Evolutionary conservation across 2,113 vertebrate genomes (phyloP).

Genomic region (Ailuropoda melanoleuca): DNA sequence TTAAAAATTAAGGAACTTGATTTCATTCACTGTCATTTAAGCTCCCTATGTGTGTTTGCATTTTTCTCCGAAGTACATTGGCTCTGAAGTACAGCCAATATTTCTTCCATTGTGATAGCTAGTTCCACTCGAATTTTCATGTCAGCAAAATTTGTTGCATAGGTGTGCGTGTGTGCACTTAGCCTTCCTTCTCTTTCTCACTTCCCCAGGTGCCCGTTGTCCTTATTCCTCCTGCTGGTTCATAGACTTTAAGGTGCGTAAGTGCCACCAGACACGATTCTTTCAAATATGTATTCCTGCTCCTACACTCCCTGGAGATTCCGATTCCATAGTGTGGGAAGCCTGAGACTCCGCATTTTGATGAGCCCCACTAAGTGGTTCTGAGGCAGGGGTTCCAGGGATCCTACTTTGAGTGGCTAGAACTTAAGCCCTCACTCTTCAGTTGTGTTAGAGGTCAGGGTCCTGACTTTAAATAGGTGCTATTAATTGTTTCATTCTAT

Average conservation of each 20-base stretch:
- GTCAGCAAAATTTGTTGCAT: not conserved
- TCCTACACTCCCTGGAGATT: not conserved
- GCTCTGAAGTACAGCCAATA: not conserved
- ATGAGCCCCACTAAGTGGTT: not conserved
- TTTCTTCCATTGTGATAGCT: not conserved
- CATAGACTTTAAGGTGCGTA: not conserved
- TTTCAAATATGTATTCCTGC: not conserved
- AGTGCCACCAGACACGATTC: not conserved
- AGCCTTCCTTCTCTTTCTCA: not conserved
- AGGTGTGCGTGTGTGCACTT: not conserved
- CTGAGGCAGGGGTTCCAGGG: not conserved
- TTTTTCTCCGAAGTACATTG: not conserved
- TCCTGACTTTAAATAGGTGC: not conserved
- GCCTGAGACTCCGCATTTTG: not conserved
- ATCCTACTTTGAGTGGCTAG: not conserved
- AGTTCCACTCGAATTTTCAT: not conserved
- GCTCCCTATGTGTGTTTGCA: not conserved
- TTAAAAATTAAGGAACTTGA: not conserved
- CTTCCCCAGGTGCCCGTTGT: not conserved
- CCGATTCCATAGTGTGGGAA: not conserved
- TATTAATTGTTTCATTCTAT: not conserved
- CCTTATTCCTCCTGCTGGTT: not conserved
- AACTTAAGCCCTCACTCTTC: not conserved
- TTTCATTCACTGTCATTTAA: constrained; percentile 2
- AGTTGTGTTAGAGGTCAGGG: not conserved